Percentiles rank a stretch among this genome's conserved stretches.
phyloP scores from a whole-genome alignment of 2,797 vertebrate species.

The Eulemur mongoz region DNA sequence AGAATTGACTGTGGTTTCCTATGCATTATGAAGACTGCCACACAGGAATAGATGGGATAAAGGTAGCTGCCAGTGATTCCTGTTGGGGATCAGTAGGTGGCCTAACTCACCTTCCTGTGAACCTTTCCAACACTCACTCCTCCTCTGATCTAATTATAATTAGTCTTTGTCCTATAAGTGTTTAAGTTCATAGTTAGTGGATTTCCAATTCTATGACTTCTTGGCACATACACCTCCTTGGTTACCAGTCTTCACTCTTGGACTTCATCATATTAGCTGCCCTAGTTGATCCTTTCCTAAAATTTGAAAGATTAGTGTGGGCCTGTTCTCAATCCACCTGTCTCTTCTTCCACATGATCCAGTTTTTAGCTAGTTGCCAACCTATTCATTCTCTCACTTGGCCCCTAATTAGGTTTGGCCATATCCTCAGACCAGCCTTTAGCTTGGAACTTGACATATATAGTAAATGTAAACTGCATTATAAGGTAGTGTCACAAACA shows the following conservation, averaged over 20 bases:
- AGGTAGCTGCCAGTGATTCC: neutral
- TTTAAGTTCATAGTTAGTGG: neutral
- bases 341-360: neutral
- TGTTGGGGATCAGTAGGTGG: neutral
- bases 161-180: neutral
- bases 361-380: neutral
- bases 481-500: neutral
- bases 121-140: neutral
- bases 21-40: slow-evolving; percentile 8
- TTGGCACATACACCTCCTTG: neutral
- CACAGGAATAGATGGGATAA: neutral
- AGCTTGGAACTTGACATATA: neutral
- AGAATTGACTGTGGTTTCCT: neutral
- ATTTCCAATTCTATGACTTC: neutral
- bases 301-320: neutral
- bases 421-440: neutral
- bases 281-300: neutral
- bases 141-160: neutral
- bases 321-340: neutral
- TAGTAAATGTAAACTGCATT: neutral
- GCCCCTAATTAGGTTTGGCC: neutral
- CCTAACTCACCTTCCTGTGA: neutral
- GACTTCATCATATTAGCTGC: neutral
- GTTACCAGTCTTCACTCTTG: neutral
- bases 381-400: neutral